These are phyloP conservation scores for Semaprochilodus insignis DNA, from an alignment of 2,797 vertebrate genomes.

Conservation along the genomic window DNA sequence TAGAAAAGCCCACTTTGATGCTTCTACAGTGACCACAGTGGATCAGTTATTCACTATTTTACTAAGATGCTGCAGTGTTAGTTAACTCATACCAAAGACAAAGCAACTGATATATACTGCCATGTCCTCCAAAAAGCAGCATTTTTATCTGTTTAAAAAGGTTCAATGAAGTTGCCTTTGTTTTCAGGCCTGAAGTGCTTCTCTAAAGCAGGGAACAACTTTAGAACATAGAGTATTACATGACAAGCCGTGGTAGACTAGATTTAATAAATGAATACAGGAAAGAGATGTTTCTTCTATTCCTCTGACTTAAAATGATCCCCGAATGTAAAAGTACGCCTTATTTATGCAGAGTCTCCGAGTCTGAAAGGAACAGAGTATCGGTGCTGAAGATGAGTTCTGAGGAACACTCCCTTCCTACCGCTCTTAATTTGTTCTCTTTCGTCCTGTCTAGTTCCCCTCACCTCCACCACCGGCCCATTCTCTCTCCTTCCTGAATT, in stretches of 20 bases:
- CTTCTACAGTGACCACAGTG: too few species aligned
- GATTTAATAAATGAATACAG: neutral
- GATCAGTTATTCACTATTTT: too few species aligned
- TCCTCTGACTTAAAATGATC: slow-evolving; percentile 18
- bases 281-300: slow-evolving; percentile 8
- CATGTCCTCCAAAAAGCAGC: neutral
- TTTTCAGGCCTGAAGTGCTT: neutral
- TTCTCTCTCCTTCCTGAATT: slow-evolving; percentile 66
- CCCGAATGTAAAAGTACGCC: slow-evolving; percentile 30
- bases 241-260: neutral
- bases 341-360: slow-evolving; percentile 28
- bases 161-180: neutral
- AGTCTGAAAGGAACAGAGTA: slow-evolving; percentile 21
- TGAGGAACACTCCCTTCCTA: slow-evolving; percentile 27
- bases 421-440: slow-evolving; percentile 59
- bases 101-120: neutral
- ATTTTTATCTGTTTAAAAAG: neutral
- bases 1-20: too few species aligned
- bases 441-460: slow-evolving; percentile 35
- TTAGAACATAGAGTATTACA: neutral
- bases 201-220: neutral
- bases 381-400: slow-evolving; percentile 39
- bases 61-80: too few species aligned
- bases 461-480: slow-evolving; percentile 51
- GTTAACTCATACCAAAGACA: neutral